Conservation (phyloP, 2,797 vertebrate species). For the Falco novaeseelandiae region DNA sequence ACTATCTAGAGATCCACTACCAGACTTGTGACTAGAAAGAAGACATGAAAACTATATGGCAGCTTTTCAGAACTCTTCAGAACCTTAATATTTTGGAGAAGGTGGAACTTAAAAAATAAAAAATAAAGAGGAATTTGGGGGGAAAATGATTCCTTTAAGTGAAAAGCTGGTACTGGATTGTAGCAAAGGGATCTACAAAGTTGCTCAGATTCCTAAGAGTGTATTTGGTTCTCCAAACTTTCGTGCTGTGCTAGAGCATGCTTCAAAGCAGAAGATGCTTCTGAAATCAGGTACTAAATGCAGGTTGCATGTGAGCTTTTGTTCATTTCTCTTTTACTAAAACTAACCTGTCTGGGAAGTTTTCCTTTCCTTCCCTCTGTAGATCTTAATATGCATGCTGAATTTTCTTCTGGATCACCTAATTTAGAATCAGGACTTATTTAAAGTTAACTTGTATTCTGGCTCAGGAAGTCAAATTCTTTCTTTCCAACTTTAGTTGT, state of each 20-base stretch:
- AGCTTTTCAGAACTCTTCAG: neutral
- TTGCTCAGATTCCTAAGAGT: slow-evolving; percentile 47
- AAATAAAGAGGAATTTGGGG: neutral
- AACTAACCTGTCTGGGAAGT: neutral
- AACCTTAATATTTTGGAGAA: neutral
- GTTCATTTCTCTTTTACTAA: neutral
- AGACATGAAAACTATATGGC: neutral
- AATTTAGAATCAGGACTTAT: neutral
- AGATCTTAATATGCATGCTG: neutral
- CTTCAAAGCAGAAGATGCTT: slow-evolving; percentile 43
- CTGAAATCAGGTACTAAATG: slow-evolving; percentile 43
- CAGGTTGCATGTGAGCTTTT: neutral
- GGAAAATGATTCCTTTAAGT: slow-evolving; percentile 15
- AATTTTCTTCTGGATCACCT: neutral
- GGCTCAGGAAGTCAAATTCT: neutral
- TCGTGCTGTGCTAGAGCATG: neutral
- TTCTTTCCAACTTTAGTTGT: neutral
- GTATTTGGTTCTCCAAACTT: slow-evolving; percentile 23
- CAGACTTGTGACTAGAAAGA: neutral
- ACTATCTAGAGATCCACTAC: neutral
- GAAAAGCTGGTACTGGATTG: slow-evolving; percentile 59
- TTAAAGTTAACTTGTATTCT: neutral
- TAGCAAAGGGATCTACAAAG: slow-evolving; percentile 60
- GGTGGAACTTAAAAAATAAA: neutral
- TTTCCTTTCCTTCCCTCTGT: neutral